phyloP scores from a whole-genome alignment of 2,888 invertebrate genomes.

The Scaeva pyrastri region DNA sequence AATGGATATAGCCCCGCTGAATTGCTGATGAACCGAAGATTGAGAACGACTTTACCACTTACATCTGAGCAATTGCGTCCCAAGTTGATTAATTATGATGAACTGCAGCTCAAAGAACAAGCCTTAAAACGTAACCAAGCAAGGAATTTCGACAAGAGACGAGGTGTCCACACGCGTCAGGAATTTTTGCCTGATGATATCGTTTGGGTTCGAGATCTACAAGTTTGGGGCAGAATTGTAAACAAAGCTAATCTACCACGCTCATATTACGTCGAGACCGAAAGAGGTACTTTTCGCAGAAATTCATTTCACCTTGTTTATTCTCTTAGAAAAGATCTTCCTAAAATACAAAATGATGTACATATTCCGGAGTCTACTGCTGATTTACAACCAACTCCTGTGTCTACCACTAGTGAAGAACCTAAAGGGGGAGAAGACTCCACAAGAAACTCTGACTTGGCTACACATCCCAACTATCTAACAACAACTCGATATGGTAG shows the following conservation, averaged over 20 bases:
- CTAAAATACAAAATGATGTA: neutral
- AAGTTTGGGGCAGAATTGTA: constrained; percentile 1
- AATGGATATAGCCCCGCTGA: constrained; percentile 15
- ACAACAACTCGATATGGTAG: constrained; percentile 27
- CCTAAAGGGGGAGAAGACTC: neutral
- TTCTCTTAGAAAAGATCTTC: constrained; percentile 16
- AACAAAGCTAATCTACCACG: constrained; percentile 6
- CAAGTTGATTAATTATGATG: constrained; percentile 6
- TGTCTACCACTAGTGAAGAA: neutral
- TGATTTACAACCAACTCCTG: neutral
- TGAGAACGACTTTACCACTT: constrained; percentile 34
- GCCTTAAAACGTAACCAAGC: neutral
- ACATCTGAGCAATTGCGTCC: constrained; percentile 20
- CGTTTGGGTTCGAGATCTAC: constrained; percentile 16
- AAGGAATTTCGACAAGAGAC: neutral
- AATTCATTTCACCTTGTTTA: constrained; percentile 10
- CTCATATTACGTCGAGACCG: constrained; percentile 12
- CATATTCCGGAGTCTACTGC: neutral
- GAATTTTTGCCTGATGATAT: constrained; percentile 1
- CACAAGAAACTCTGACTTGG: neutral
- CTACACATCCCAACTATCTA: constrained; percentile 2
- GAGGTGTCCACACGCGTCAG: neutral
- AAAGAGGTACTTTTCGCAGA: constrained; percentile 1
- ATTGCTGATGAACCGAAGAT: constrained; percentile 24
- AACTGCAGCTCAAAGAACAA: constrained; percentile 25